Evolutionary conservation across 2,797 vertebrate genomes (phyloP), one percentile per base, ranked within the genome.

Genomic region (Helicolenus hilgendorfi): DNA sequence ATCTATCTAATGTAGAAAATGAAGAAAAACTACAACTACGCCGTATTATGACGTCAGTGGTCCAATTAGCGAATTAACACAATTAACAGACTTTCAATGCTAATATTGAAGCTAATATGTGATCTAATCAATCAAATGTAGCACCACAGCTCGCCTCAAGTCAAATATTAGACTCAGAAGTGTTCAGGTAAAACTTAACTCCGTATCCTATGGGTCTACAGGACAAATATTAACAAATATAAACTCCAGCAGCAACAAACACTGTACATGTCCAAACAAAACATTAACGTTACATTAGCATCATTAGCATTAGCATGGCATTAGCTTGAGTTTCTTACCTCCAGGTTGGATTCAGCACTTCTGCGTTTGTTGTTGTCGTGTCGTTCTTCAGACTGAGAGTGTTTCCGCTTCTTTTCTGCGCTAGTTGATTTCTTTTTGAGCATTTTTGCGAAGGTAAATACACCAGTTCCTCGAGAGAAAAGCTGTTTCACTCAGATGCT

Each of bases 401-500:
- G 94, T 86, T 96, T 97, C 65, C 97, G 89, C 72, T 97, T 97
- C 94, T 97, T 98, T 5, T 97, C 97, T 0, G 76, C 24, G n/a
- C 88, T 91, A 1, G 77, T 84, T 0, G 94, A 76, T 15, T 97
- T 98, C 92, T 96, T 97, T 72, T 92, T 96, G 0, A 96, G 79
- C 96, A 97, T 98, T 76, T 86, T 92, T 4, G 2, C n/a, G 5
- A 2, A 4, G 3, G 1, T 1, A 3, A 24, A 41, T 0, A 2
- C 15, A 4, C 1, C 2, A 0, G 0, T 0, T 0, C 3, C 13
- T 31, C 4, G 15, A 2, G 3, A 4, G 1, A 22, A 11, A 26
- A 26, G 2, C 3, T 3, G 4, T n/a, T 58, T 2, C 45, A 13
- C 18, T 56, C 9, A 1, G 14, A 11, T 15, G 14, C 18, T 49